Percentiles rank a stretch among this genome's conserved stretches.
Conservation (phyloP, 2,888 invertebrate species). For the Eupithecia dodoneata region DNA sequence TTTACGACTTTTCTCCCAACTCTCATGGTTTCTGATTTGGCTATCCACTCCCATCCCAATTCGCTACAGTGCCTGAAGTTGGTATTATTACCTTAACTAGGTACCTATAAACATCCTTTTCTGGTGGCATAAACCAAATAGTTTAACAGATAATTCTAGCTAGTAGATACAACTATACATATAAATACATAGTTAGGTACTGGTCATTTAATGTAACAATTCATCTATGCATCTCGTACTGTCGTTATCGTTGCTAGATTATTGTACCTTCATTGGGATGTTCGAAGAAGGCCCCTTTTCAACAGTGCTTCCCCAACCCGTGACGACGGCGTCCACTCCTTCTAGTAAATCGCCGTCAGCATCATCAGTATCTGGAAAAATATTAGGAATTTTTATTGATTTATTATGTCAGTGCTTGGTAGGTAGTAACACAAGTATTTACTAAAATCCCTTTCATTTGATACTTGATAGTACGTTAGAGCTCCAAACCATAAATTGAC, state of each 20-base stretch:
- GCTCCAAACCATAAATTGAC: not conserved
- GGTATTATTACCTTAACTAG: not conserved
- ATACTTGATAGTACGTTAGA: not conserved
- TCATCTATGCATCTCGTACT: not conserved
- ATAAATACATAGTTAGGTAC: not conserved
- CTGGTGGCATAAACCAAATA: not conserved
- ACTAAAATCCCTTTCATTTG: not conserved
- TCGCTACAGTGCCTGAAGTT: not conserved
- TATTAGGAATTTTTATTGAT: not conserved
- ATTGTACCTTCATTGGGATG: conserved; percentile 86
- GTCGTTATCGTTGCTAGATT: not conserved
- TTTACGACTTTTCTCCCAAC: no score
- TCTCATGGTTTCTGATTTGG: no score
- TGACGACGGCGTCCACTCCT: conserved; percentile 86
- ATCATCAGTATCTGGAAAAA: conserved; percentile 60
- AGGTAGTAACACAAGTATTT: not conserved
- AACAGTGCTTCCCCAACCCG: conserved; percentile 90
- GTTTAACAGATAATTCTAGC: not conserved
- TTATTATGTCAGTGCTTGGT: not conserved
- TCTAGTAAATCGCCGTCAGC: conserved; percentile 60
- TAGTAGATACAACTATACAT: not conserved
- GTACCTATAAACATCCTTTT: not conserved
- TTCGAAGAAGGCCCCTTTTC: conserved; percentile 88
- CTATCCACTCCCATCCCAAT: not conserved
- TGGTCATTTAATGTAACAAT: not conserved